Conservation (phyloP, 2,113 vertebrate genomes). For the Rostratula benghalensis region DNA sequence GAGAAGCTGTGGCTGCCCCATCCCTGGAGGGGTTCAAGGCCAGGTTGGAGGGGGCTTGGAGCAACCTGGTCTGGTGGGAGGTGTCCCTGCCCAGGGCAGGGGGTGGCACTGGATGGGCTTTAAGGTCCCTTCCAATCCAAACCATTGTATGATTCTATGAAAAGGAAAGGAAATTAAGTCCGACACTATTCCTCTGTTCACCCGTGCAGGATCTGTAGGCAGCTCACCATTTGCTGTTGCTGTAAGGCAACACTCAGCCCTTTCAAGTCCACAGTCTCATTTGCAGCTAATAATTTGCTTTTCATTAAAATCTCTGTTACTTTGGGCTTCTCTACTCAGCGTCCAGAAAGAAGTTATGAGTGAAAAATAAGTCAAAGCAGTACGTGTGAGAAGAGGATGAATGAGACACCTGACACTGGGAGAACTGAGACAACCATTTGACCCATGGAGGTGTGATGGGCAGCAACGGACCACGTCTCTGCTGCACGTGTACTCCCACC, state of each 20-base stretch:
- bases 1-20: not conserved
- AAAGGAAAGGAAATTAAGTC: not conserved
- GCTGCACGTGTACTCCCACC: not conserved
- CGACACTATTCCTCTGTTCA: not conserved
- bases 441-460: rapidly evolving
- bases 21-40: not conserved
- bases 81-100: not conserved
- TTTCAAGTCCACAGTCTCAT: not conserved
- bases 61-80: not conserved
- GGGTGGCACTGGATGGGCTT: not conserved
- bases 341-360: not conserved
- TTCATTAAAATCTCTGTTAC: not conserved
- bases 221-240: not conserved
- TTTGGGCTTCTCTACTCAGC: not conserved
- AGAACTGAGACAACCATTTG: not conserved
- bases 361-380: not conserved
- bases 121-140: not conserved
- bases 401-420: not conserved
- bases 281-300: not conserved
- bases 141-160: not conserved
- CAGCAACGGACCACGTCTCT: not conserved
- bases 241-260: not conserved
- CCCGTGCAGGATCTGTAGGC: rapidly evolving
- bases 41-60: not conserved
- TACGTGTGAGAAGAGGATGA: not conserved